phyloP scores from a whole-genome alignment of 1,140 invertebrate species.

The Thaumetopoea pityocampa region DNA sequence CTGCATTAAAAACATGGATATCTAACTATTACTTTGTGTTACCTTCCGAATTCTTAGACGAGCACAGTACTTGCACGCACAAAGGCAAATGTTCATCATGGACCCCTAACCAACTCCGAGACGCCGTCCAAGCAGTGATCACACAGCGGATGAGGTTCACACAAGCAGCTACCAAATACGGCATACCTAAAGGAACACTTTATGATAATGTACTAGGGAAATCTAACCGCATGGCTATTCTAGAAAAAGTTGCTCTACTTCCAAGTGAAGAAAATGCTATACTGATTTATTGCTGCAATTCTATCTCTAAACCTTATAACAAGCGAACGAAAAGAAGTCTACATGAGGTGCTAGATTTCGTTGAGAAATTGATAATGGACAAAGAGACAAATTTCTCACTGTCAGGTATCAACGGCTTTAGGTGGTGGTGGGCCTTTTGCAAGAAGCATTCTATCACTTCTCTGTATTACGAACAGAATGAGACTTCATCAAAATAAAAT shows the following conservation, averaged over 20 bases:
- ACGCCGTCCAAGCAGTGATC: constrained; percentile 85
- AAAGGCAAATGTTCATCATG: constrained; percentile 87
- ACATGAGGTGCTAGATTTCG: constrained; percentile 79
- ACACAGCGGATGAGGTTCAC: constrained; percentile 87
- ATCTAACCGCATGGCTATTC: constrained; percentile 84
- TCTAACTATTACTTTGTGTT: constrained; percentile 9
- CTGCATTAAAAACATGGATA: constrained; percentile 3
- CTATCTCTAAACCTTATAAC: constrained; percentile 83
- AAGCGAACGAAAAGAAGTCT: constrained; percentile 83
- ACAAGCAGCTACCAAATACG: constrained; percentile 82
- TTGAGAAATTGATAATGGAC: constrained; percentile 78
- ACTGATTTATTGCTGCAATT: constrained; percentile 85
- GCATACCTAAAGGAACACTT: constrained; percentile 86
- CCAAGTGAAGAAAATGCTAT: constrained; percentile 80
- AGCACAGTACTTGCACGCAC: constrained; percentile 72
- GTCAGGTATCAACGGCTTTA: constrained; percentile 81
- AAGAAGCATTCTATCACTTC: constrained; percentile 85
- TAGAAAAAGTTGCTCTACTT: constrained; percentile 82
- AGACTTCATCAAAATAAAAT: constrained; percentile 28
- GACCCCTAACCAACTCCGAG: constrained; percentile 84
- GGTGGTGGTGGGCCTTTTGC: constrained; percentile 90
- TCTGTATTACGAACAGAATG: constrained; percentile 42
- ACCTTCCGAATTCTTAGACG: constrained; percentile 28
- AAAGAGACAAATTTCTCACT: constrained; percentile 81
- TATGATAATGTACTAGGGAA: constrained; percentile 89